Percentiles rank a stretch among this genome's conserved stretches.
Evolutionary conservation across 2,113 vertebrate genomes (phyloP).

Genomic region (Nothobranchius furzeri): DNA sequence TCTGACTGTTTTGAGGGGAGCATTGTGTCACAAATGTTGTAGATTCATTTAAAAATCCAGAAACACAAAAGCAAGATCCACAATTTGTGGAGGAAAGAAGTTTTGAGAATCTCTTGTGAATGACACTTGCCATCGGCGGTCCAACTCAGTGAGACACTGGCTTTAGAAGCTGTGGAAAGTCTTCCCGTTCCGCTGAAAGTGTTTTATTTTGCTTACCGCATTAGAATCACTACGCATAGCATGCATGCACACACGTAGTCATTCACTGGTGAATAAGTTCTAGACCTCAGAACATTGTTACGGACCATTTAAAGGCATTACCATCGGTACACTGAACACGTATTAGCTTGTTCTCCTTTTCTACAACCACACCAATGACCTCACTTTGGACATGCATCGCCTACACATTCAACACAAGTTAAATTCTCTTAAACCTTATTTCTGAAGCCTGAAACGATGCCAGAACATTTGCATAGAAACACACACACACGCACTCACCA

Average conservation of each 20-base stretch:
- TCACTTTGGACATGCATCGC: slow-evolving; percentile 12
- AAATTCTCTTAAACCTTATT: slow-evolving; percentile 15
- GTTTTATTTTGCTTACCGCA: no score
- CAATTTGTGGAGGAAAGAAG: no score
- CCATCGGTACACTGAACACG: slow-evolving; percentile 12
- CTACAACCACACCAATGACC: slow-evolving; percentile 4
- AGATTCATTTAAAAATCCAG: no score
- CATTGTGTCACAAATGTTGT: no score
- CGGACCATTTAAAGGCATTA: slow-evolving; percentile 36
- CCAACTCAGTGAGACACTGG: no score
- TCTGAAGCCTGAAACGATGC: slow-evolving; percentile 21
- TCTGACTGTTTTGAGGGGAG: no score
- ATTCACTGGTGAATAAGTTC: slow-evolving; percentile 12
- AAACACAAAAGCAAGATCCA: no score
- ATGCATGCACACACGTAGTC: neutral
- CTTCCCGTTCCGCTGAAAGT: neutral
- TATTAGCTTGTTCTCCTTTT: slow-evolving; percentile 15
- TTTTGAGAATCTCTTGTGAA: no score
- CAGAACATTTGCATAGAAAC: slow-evolving; percentile 22
- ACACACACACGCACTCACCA: neutral
- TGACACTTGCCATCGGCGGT: no score
- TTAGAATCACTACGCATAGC: neutral
- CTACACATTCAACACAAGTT: slow-evolving; percentile 15
- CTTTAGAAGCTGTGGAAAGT: no score
- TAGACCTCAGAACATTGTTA: neutral